A percentile compares a stretch with the other conserved stretches of the same genome.
Conservation (phyloP, 2,888 invertebrate genomes). For the Abrostola triplasia region DNA sequence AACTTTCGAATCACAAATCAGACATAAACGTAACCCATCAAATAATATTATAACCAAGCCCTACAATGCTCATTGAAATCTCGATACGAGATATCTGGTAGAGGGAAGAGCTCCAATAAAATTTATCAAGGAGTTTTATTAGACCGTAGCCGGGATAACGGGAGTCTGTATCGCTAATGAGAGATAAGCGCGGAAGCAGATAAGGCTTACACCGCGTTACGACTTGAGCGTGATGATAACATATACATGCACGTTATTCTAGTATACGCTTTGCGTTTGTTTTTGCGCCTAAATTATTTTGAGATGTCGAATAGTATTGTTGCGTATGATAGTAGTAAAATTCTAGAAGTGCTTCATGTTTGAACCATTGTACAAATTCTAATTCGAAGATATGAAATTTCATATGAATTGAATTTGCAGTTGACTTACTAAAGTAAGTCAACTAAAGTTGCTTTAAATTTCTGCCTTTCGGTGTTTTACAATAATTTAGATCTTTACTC, state of each 20-base stretch:
- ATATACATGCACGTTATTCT: conserved; percentile 14
- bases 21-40: conserved; percentile 47
- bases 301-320: background rate
- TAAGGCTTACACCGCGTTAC: conserved; percentile 24
- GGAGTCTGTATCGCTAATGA: conserved; percentile 72
- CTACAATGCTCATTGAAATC: conserved; percentile 55
- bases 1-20: conserved; percentile 40
- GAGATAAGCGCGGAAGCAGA: conserved; percentile 63
- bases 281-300: background rate
- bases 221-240: conserved; percentile 14
- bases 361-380: too few relatives aligned
- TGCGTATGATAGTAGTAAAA: too few relatives aligned
- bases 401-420: too few relatives aligned
- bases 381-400: too few relatives aligned
- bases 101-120: conserved; percentile 58
- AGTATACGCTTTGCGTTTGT: conserved; percentile 6
- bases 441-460: too few relatives aligned
- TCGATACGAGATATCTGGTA: conserved; percentile 39
- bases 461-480: too few relatives aligned
- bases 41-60: conserved; percentile 52
- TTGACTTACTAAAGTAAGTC: too few relatives aligned
- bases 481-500: too few relatives aligned
- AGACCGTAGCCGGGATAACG: conserved; percentile 66
- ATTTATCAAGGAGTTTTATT: conserved; percentile 73
- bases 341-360: too few relatives aligned